phyloP scores from a whole-genome alignment of 2,113 vertebrate species.

The Myrmophylax atrothorax region DNA sequence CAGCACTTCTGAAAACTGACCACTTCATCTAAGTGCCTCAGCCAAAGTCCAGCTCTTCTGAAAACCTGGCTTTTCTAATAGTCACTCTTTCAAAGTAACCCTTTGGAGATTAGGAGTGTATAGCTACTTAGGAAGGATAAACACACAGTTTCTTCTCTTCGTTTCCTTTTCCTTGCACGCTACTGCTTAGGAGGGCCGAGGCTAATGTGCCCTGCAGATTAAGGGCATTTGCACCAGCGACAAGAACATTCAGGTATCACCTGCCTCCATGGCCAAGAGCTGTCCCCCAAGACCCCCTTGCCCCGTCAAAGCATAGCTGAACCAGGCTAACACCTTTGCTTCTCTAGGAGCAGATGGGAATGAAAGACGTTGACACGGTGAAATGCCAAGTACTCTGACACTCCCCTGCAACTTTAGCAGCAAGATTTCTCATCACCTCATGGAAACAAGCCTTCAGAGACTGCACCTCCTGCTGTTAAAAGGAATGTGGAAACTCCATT shows the following conservation, averaged over 20 bases:
- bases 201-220: background rate
- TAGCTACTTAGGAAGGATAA: background rate
- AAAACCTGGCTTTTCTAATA: background rate
- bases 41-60: background rate
- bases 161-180: background rate
- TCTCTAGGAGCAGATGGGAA: constrained; percentile 33
- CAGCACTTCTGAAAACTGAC: constrained; percentile 12
- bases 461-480: constrained; percentile 45
- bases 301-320: background rate
- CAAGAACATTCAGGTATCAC: background rate
- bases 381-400: constrained; percentile 25
- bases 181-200: background rate
- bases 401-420: constrained; percentile 23
- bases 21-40: background rate
- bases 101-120: background rate
- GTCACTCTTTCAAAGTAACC: background rate
- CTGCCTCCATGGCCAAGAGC: background rate
- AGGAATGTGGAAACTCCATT: constrained; percentile 62
- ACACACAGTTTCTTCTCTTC: background rate
- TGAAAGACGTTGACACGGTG: background rate
- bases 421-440: constrained; percentile 45
- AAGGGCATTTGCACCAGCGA: background rate
- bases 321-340: background rate
- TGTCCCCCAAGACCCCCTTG: background rate
- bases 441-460: constrained; percentile 57